phyloP scores from a whole-genome alignment of 2,797 vertebrate genomes.

The Sebastes kiyomatsui region DNA sequence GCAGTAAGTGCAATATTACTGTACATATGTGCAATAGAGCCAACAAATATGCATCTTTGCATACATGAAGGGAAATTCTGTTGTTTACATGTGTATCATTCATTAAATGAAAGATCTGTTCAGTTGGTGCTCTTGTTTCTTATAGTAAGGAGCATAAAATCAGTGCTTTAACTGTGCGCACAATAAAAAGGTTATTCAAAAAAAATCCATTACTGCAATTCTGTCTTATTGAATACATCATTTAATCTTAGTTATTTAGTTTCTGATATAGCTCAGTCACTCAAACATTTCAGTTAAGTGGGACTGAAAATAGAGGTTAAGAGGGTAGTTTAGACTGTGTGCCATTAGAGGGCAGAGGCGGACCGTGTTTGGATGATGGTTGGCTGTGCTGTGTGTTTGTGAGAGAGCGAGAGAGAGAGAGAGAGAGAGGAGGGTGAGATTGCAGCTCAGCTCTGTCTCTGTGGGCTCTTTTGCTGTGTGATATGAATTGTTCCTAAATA shows the following conservation, averaged over 20 bases:
- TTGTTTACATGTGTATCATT: neutral
- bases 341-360: slow-evolving; percentile 71
- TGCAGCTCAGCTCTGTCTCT: neutral
- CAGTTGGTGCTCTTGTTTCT: neutral
- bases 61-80: neutral
- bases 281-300: neutral
- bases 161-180: neutral
- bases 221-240: neutral
- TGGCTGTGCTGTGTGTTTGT: neutral
- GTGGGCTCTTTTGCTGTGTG: neutral
- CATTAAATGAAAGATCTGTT: neutral
- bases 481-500: neutral
- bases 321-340: slow-evolving; percentile 16
- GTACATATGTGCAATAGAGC: neutral
- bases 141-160: neutral
- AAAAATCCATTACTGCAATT: neutral
- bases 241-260: neutral
- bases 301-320: neutral
- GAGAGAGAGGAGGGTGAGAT: neutral
- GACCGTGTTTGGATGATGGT: slow-evolving; percentile 37
- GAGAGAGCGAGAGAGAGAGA: neutral
- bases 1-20: neutral
- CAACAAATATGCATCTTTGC: neutral
- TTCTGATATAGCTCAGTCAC: neutral
- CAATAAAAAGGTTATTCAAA: neutral